Percentiles rank a stretch among this genome's conserved stretches.
Evolutionary conservation across 92 coral and sea anemone species (phyloP).

Genomic region (Hydrozoanthus gracilis): DNA sequence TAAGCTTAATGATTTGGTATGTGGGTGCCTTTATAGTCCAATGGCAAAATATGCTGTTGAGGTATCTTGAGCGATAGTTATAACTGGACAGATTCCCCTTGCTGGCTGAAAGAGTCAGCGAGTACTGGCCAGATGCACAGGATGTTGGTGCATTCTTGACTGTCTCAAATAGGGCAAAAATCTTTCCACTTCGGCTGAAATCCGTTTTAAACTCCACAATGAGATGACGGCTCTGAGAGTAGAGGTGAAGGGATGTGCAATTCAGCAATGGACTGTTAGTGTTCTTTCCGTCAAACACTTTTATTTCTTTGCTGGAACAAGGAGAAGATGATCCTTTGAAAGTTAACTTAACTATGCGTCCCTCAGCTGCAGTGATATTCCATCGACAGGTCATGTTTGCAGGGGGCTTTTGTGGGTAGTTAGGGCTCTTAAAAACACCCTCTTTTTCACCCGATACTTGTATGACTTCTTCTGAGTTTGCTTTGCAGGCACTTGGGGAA

Average conservation of each 20-base stretch:
- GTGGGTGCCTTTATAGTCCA: conserved; percentile 15
- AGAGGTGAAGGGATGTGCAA: neutral
- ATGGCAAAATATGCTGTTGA: neutral
- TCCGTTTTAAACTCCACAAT: conserved; percentile 11
- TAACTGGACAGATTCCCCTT: conserved; percentile 22
- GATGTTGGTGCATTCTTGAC: neutral
- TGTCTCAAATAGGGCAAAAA: conserved; percentile 13
- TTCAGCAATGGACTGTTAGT: neutral
- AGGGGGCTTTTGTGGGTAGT: conserved; percentile 4
- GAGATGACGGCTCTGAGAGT: conserved; percentile 14
- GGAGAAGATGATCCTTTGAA: neutral
- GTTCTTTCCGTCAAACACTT: conserved; percentile 29
- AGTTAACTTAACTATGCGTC: neutral
- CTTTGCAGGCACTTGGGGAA: conserved; percentile 33
- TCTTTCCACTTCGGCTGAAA: neutral
- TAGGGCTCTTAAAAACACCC: conserved; percentile 19
- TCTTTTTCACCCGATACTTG: conserved; percentile 3
- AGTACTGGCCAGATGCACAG: neutral
- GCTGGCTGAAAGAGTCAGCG: neutral
- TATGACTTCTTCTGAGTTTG: neutral
- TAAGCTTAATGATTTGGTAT: conserved; percentile 13
- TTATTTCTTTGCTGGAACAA: neutral
- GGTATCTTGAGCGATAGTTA: conserved; percentile 21
- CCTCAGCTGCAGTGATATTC: conserved; percentile 23
- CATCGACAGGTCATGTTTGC: conserved; percentile 26